Base-by-base conservation (phyloP, 2,888 invertebrate genomes). In the Quadriops clusia region DNA sequence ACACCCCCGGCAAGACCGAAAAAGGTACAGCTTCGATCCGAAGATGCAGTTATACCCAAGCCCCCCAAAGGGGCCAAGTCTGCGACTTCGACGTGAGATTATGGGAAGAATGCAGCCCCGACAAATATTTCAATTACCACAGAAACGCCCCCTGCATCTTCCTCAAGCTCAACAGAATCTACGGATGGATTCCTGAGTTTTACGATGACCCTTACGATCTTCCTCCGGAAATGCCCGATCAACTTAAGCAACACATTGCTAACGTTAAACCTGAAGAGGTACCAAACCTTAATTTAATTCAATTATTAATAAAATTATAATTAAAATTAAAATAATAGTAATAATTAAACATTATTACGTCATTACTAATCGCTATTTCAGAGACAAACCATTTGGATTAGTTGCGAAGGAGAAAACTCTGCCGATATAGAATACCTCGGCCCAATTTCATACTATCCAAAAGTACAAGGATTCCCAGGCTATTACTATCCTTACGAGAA, bases 111-210 rank as follows among this genome's bases (percentile, higher is more conserved):
- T 95, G 94, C 60, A 79, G 77, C 7, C 76, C 77, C 44, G 83
- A 83, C 41, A 82, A 89, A 51, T 70, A 77, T 47, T 98, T 82
- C 60, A 91, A 87, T 36, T 97, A 87, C 61, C 82, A 86, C 56
- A 79, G 80, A 53, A 91, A 90, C 22, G 77, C 82, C 11, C 97
- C 97, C 0, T 98, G 98, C 61, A 72, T 97, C 40, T 82, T 95
- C 55, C 68, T 98, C 33, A 97, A 97, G 58, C 66, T 98, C 21
- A 98, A 98, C 65, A 90, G 85, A 72, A 91, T 93, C 50, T 91
- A 76, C 48, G 86, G 78, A 11, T 94, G 93, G 93, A 66, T 70
- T 40, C 93, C 94, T 0, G 70, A 79, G 17, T 83, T 73, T 51
- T 91, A 83, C 54, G 78, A 85, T 50, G 72, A 77, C 40, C 71